Evolutionary conservation across 2,797 vertebrate species (phyloP).

Genomic region (Coccyzus lansbergi): DNA sequence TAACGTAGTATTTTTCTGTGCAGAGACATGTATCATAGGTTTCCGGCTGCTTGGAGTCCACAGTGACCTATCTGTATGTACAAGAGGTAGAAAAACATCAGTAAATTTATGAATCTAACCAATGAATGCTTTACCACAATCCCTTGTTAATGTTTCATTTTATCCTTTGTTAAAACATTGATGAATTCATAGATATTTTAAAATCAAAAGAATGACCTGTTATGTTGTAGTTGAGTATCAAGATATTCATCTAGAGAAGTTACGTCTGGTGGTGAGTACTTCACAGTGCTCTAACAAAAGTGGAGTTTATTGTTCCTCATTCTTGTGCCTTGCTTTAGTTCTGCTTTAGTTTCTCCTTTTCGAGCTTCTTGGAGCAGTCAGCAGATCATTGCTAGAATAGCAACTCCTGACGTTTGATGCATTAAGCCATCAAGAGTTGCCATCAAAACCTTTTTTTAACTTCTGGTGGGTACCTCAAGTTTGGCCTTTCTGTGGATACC

Average conservation of each 20-base stretch:
- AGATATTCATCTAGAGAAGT: neutral
- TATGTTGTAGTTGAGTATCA: neutral
- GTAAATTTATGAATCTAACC: neutral
- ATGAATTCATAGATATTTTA: neutral
- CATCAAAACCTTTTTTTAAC: neutral
- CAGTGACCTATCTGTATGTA: neutral
- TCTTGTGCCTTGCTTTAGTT: neutral
- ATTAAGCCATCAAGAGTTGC: neutral
- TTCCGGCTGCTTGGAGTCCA: neutral
- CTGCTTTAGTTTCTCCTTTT: neutral
- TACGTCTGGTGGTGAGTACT: neutral
- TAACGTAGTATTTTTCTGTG: neutral
- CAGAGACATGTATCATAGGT: neutral
- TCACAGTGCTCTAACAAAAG: neutral
- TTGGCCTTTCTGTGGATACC: neutral
- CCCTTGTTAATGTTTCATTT: neutral
- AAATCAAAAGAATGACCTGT: neutral
- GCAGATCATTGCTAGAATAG: neutral
- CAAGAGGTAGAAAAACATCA: neutral
- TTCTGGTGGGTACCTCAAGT: neutral
- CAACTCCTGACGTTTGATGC: neutral
- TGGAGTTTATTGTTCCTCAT: neutral
- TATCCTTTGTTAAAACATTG: neutral
- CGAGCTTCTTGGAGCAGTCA: neutral
- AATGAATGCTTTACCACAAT: neutral